A percentile compares a stretch with the other conserved stretches of the same genome.
Conservation (phyloP, 2,888 invertebrate genomes). For the Cephonodes hylas region DNA sequence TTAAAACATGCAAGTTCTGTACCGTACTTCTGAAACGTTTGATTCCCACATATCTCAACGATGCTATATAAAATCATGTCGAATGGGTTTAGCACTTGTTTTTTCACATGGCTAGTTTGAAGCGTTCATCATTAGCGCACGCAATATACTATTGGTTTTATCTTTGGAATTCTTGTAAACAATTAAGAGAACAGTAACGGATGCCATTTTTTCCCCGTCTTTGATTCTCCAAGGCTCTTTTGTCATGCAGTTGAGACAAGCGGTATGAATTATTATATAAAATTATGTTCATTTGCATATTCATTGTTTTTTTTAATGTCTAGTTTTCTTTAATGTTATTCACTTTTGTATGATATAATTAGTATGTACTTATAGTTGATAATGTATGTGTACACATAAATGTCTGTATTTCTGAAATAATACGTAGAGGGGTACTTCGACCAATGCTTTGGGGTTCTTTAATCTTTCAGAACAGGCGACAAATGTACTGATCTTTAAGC, state of each 20-base stretch:
- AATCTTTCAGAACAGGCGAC: too few relatives aligned
- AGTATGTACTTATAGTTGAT: too few relatives aligned
- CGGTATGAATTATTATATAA: background rate
- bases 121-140: background rate
- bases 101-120: background rate
- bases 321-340: too few relatives aligned
- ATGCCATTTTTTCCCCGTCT: background rate
- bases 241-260: background rate
- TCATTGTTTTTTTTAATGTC: too few relatives aligned
- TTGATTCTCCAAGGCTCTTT: background rate
- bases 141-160: background rate
- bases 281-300: background rate
- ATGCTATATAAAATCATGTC: background rate
- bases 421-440: too few relatives aligned
- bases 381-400: too few relatives aligned
- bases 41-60: background rate
- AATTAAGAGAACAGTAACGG: background rate
- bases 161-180: constrained; percentile 6
- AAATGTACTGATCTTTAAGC: too few relatives aligned
- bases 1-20: too few relatives aligned
- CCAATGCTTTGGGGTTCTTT: too few relatives aligned
- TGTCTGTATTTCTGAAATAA: too few relatives aligned
- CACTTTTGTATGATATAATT: too few relatives aligned
- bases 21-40: too few relatives aligned
- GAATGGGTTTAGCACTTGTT: background rate